Conservation (phyloP, 1,140 invertebrate genomes). For the Acromyrmex heyeri region DNA sequence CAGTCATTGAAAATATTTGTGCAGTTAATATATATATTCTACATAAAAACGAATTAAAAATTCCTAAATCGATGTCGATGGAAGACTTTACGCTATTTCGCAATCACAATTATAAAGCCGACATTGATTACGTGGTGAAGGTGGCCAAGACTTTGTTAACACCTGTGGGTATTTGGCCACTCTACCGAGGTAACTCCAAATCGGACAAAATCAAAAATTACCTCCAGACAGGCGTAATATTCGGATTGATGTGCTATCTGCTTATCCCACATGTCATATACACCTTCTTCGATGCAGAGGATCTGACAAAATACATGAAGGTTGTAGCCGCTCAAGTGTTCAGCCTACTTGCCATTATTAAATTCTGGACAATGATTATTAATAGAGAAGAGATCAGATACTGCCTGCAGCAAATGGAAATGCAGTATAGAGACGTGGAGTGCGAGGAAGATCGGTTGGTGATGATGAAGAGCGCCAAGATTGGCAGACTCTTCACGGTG, state of each 20-base stretch:
- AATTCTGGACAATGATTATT: slow-evolving; percentile 82
- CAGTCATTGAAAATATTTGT: background rate
- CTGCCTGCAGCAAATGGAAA: slow-evolving; percentile 79
- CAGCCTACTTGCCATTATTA: slow-evolving; percentile 80
- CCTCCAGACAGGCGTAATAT: slow-evolving; percentile 75
- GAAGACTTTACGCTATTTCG: slow-evolving; percentile 2
- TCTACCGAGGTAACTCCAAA: slow-evolving; percentile 70
- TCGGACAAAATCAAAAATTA: slow-evolving; percentile 63
- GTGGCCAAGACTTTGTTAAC: slow-evolving; percentile 78
- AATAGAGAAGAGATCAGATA: slow-evolving; percentile 77
- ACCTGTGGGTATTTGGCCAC: slow-evolving; percentile 82
- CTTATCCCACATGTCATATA: slow-evolving; percentile 80
- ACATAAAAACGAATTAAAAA: background rate
- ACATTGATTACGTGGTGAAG: slow-evolving; percentile 77
- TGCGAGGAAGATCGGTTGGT: slow-evolving; percentile 77
- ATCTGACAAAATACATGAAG: slow-evolving; percentile 82
- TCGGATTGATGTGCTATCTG: slow-evolving; percentile 80
- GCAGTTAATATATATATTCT: background rate
- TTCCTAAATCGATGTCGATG: background rate
- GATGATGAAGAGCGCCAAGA: slow-evolving; percentile 80
- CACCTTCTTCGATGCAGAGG: slow-evolving; percentile 81
- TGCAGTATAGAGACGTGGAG: slow-evolving; percentile 76
- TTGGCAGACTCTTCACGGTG: slow-evolving; percentile 79
- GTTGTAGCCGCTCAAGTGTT: slow-evolving; percentile 82
- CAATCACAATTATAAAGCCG: slow-evolving; percentile 74